Conservation (phyloP, 2,888 invertebrate species). For the Chrysolina haemoptera region DNA sequence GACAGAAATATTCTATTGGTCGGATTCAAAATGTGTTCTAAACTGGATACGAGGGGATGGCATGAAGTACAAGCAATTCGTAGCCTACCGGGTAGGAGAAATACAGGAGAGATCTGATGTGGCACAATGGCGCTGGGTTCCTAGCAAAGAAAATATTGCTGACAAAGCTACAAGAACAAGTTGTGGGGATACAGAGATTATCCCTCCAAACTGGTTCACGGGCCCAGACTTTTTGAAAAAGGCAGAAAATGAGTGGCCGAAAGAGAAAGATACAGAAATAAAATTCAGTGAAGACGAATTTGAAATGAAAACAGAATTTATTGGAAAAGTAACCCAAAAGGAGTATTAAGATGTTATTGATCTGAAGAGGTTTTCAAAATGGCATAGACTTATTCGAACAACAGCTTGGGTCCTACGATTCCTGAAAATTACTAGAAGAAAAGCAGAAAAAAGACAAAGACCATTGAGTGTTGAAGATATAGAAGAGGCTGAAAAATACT, state of each 20-base stretch:
- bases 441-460: background rate
- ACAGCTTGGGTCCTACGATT: too few species aligned
- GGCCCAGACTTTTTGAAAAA: too few species aligned
- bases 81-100: too few species aligned
- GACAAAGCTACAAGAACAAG: constrained; percentile 10
- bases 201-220: constrained; percentile 7
- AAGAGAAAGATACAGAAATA: too few species aligned
- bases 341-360: background rate
- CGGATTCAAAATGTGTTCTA: background rate
- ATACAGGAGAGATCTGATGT: too few species aligned
- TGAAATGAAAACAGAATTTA: too few species aligned
- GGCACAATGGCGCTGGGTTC: too few species aligned
- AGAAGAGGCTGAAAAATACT: constrained; percentile 5
- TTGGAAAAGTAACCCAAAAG: background rate
- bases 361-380: background rate
- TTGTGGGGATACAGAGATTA: constrained; percentile 5
- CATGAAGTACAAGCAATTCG: too few species aligned
- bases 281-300: too few species aligned
- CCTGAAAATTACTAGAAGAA: background rate
- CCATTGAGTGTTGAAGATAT: background rate
- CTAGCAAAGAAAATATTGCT: constrained; percentile 11
- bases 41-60: too few species aligned
- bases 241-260: too few species aligned
- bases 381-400: too few species aligned
- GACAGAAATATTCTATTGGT: background rate